Evolutionary conservation across 92 coral and sea anemone species (phyloP), one percentile per base, ranked within the genome.

Genomic region (Porites divaricata): DNA sequence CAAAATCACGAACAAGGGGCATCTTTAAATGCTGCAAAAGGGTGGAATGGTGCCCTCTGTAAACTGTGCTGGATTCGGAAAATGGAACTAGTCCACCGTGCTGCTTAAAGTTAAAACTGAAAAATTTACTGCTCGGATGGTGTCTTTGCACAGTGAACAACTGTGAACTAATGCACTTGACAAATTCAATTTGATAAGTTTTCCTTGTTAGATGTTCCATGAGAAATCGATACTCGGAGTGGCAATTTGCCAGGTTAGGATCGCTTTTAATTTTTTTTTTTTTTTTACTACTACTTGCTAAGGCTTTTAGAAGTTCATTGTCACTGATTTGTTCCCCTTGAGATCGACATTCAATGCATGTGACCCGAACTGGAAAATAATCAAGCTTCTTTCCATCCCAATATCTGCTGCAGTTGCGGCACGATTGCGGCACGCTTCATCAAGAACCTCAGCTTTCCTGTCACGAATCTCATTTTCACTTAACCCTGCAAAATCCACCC

Each of bases 81-180:
- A 6, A 16, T 71, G 75, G 59, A 22, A 48, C 75, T 17, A 71
- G 4, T 68, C 50, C 73, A 68, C 14, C 57, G 14, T 45, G 77
- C 50, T 72, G 28, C 12, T 72, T 23, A 4, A 72, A 72, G 58
- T 48, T 5, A n/a, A n/a, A n/a, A n/a, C n/a, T 50, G 49, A 72
- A 72, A 72, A 72, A 19, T 72, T 72, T 8, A 72, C 77, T 72
- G 77, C 77, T 20, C 50, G 77, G 54, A 72, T 72, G 58, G 22
- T 14, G 78, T 21, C 78, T 74, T 74, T 74, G 78, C 21, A 21
- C 75, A 74, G 78, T 72, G 78, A 74, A 25, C 49, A 49, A 74
- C 10, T 9, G 41, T n/a, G 63, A 74, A 74, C 64, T 13, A 74
- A 49, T 22, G 41, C 65, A 74, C 78, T 74, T 74, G 1, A 67